Conservation (phyloP, 2,888 invertebrate genomes). For the Theodoxus fluviatilis region DNA sequence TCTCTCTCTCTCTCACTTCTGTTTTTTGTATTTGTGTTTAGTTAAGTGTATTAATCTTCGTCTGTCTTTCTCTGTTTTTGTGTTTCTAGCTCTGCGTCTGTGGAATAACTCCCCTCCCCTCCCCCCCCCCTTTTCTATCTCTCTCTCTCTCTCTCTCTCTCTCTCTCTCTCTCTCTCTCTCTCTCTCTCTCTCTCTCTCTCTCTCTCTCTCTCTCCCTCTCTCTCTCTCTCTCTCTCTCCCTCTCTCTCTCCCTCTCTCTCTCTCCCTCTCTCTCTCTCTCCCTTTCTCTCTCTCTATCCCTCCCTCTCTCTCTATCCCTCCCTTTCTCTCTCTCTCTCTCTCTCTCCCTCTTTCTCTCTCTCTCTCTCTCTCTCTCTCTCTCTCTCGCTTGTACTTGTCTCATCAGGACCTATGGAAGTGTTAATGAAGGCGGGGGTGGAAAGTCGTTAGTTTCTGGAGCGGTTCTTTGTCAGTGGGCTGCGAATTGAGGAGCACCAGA, state of each 20-base stretch:
- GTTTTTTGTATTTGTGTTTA: neutral
- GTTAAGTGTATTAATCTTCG: neutral
- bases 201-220: neutral
- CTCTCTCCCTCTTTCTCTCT: neutral
- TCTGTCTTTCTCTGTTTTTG: neutral
- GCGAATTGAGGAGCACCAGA: no score
- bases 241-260: slow-evolving; percentile 2
- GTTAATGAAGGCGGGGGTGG: no score
- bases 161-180: neutral
- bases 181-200: neutral
- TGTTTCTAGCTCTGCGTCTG: neutral
- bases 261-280: slow-evolving; percentile 6
- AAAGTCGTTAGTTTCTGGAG: no score
- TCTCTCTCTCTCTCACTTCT: neutral
- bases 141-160: neutral
- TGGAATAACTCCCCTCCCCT: neutral
- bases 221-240: neutral
- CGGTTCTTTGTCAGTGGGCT: no score
- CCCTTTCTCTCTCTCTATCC: neutral
- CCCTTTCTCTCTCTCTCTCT: neutral
- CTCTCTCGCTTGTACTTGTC: neutral
- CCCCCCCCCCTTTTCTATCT: neutral
- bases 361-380: slow-evolving; percentile 7
- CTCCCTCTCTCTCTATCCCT: neutral
- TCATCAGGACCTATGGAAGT: no score